Base-by-base conservation (phyloP, 2,113 vertebrate genomes). In the Indicator indicator region DNA sequence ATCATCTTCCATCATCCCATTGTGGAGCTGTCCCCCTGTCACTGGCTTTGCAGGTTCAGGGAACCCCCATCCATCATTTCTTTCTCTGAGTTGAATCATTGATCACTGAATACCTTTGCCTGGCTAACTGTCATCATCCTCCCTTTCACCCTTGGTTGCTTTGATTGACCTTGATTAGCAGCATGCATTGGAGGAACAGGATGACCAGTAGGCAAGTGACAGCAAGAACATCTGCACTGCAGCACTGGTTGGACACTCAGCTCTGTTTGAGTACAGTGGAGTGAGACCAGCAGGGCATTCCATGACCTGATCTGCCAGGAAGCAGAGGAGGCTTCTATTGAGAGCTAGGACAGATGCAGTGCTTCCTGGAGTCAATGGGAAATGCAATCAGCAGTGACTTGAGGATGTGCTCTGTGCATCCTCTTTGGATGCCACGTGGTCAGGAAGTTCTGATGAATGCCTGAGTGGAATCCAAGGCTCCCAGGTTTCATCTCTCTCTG, bases 291-390 rank as follows among this genome's bases (percentile, higher is more conserved):
- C 6, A 21, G 33, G n/a, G 14, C 17, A 11, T 30, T 44, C 68
- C 17, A 18, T 24, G 50, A 12, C 12, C 24, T 14, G 50, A 12
- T 24, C 50, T 52, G 50, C 50, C 24, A 23, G 64, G 62, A 54
- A 33, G 40, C 2, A 2, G 11, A 30, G 10, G 20, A 5, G 9
- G 5, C 72, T n/a, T 36, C 59, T 60, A 3, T 9, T 12, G 78
- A 9, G 58, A 40, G 69, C 4, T 48, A 1, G 5, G 76, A 17
- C 50, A 28, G 71, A 52, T 0, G 6, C 28, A 9, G 1, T 6
- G 8, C 18, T 55, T 23, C 83, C 89, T 58, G 60, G 28, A 32
- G 14, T 13, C 46, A 4, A 5, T 16, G 76, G 26, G 24, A 40
- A 88, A 21, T 11, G 55, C 55, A 8, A 9, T 68, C 77, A 46